A percentile compares a stretch with the other conserved stretches of the same genome.
These are phyloP conservation scores for Athalia circularis DNA, from an alignment of 2,888 invertebrate species.

Conservation along the genomic window DNA sequence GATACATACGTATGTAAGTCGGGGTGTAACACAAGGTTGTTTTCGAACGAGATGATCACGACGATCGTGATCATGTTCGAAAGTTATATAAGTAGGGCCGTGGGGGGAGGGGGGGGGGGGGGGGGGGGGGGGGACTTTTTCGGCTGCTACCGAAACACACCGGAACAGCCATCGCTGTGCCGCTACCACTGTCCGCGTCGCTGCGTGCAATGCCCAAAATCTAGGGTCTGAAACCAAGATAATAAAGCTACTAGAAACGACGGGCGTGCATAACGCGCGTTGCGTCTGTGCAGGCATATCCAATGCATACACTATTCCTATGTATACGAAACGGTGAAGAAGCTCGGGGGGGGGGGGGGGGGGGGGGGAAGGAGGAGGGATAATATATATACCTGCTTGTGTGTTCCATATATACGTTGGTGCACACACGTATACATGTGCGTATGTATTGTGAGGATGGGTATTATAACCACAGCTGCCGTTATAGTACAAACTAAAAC, in stretches of 20 bases:
- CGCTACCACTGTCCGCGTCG: too few relatives aligned
- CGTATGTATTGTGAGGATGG: not conserved
- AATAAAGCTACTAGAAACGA: constrained; percentile 47
- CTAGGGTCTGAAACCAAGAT: constrained; percentile 38
- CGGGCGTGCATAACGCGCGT: constrained; percentile 47
- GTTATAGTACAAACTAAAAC: constrained; percentile 40
- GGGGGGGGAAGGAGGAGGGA: too few relatives aligned
- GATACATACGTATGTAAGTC: too few relatives aligned
- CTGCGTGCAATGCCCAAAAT: constrained; percentile 10
- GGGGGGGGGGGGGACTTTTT: too few relatives aligned
- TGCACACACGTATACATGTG: not conserved
- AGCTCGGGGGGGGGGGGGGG: too few relatives aligned
- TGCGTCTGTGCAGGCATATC: constrained; percentile 27
- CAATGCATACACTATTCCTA: constrained; percentile 31
- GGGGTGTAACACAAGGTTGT: not conserved
- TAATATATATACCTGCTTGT: not conserved
- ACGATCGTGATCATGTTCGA: too few relatives aligned
- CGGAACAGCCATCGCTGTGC: constrained; percentile 9
- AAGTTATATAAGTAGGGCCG: too few relatives aligned
- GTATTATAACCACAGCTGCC: constrained; percentile 37
- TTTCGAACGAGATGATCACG: constrained; percentile 27
- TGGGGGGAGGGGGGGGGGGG: too few relatives aligned
- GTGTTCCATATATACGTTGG: not conserved
- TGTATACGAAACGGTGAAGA: too few relatives aligned
- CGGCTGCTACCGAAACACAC: constrained; percentile 40